phyloP scores from a whole-genome alignment of 1,140 invertebrate genomes.

The Meloidogyne floridensis region DNA sequence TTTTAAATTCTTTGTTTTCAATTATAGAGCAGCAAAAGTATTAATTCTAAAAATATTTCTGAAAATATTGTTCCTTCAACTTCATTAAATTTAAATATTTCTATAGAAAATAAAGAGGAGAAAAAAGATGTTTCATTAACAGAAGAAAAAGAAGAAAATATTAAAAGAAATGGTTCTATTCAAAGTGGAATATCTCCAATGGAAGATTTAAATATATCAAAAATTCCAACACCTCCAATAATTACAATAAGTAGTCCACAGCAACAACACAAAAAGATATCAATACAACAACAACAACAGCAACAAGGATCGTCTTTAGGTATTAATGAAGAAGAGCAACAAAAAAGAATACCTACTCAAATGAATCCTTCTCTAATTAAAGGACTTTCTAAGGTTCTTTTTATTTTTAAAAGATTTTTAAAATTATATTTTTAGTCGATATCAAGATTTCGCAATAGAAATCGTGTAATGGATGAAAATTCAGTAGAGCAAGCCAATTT shows the following conservation, averaged over 20 bases:
- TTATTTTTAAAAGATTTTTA: background rate
- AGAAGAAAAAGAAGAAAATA: background rate
- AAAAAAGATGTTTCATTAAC: background rate
- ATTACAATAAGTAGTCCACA: constrained; percentile 27
- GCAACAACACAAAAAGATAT: background rate
- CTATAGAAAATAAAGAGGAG: background rate
- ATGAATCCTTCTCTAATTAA: constrained; percentile 30
- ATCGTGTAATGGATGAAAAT: constrained; percentile 18
- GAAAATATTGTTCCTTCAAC: background rate
- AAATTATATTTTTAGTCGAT: constrained; percentile 19
- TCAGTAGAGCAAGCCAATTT: constrained; percentile 31
- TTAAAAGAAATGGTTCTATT: constrained; percentile 18
- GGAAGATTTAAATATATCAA: background rate
- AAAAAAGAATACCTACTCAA: background rate
- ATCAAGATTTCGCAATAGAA: constrained; percentile 22
- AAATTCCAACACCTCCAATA: constrained; percentile 17
- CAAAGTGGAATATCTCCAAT: background rate
- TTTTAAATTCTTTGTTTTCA: background rate
- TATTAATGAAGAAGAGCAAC: background rate
- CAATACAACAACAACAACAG: background rate
- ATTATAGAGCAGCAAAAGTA: background rate
- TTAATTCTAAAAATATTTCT: background rate
- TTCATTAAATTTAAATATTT: background rate
- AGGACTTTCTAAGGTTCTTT: constrained; percentile 26
- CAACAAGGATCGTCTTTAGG: background rate